phyloP scores from a whole-genome alignment of 2,888 invertebrate genomes.

The Xylocampa areola region DNA sequence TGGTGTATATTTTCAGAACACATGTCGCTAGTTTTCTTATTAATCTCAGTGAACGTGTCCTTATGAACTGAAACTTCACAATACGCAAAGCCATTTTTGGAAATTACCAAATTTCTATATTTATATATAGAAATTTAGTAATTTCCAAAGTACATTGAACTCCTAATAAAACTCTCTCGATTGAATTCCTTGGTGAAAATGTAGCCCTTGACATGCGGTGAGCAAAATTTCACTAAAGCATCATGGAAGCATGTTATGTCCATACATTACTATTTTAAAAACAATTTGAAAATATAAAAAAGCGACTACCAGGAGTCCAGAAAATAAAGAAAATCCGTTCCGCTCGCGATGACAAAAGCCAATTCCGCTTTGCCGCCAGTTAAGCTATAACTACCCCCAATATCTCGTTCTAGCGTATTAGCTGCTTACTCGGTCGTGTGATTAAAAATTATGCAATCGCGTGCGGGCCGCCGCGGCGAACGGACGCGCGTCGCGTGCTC shows the following conservation, averaged over 20 bases:
- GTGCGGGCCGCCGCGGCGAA: slow-evolving; percentile 65
- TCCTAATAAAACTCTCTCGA: too few species aligned
- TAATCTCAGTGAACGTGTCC: too few species aligned
- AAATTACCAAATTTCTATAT: too few species aligned
- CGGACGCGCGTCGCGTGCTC: slow-evolving; percentile 76
- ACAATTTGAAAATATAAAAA: slow-evolving; percentile 25
- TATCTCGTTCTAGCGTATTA: slow-evolving; percentile 86
- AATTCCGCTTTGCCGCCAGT: slow-evolving; percentile 70
- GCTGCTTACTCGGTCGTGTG: slow-evolving; percentile 88
- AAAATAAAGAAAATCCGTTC: slow-evolving; percentile 69
- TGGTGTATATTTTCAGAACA: slow-evolving; percentile 36
- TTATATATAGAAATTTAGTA: too few species aligned
- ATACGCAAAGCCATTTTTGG: too few species aligned
- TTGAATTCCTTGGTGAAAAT: too few species aligned
- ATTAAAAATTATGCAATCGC: slow-evolving; percentile 88
- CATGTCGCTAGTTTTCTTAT: slow-evolving; percentile 25
- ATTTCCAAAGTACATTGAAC: too few species aligned
- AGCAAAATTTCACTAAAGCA: too few species aligned
- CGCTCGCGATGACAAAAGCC: slow-evolving; percentile 69
- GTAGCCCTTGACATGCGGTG: too few species aligned
- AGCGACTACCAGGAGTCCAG: slow-evolving; percentile 57
- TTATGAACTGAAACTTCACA: too few species aligned
- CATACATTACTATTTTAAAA: slow-evolving; percentile 5
- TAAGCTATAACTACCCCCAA: slow-evolving; percentile 75
- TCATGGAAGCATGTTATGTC: neutral